phyloP scores from a whole-genome alignment of 2,113 vertebrate genomes.

The Campylomormyrus numenius region DNA sequence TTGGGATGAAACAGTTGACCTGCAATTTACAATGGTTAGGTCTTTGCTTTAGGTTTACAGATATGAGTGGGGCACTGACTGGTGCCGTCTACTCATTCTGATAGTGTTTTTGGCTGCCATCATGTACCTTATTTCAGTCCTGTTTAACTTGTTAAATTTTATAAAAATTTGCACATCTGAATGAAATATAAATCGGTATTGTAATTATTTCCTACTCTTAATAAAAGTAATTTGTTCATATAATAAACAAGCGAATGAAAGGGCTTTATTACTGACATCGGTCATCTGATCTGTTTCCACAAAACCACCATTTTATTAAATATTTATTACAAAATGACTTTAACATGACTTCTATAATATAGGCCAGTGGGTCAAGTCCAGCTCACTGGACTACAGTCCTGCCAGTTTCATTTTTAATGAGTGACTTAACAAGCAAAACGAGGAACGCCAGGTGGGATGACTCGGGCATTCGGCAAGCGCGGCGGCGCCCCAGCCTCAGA shows the following conservation, averaged over 20 bases:
- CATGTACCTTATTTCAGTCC: background rate
- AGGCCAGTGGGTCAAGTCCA: background rate
- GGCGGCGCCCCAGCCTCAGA: slow-evolving; percentile 49
- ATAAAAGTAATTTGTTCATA: background rate
- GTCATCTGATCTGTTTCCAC: background rate
- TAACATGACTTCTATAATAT: background rate
- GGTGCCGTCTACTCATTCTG: background rate
- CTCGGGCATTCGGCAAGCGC: background rate
- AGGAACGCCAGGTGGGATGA: background rate
- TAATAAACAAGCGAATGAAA: background rate
- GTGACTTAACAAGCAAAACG: background rate
- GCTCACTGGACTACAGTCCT: background rate
- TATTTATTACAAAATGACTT: background rate
- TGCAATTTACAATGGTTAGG: background rate
- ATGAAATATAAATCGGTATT: background rate
- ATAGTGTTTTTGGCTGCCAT: background rate
- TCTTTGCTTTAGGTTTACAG: background rate
- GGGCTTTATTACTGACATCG: background rate
- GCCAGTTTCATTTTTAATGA: background rate
- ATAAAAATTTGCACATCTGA: background rate
- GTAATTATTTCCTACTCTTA: background rate
- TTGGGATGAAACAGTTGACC: background rate
- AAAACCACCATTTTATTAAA: background rate
- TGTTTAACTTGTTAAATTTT: background rate
- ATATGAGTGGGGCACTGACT: background rate